Evolutionary conservation across 2,113 vertebrate genomes (phyloP).

Genomic region (Trematocara marginatum): DNA sequence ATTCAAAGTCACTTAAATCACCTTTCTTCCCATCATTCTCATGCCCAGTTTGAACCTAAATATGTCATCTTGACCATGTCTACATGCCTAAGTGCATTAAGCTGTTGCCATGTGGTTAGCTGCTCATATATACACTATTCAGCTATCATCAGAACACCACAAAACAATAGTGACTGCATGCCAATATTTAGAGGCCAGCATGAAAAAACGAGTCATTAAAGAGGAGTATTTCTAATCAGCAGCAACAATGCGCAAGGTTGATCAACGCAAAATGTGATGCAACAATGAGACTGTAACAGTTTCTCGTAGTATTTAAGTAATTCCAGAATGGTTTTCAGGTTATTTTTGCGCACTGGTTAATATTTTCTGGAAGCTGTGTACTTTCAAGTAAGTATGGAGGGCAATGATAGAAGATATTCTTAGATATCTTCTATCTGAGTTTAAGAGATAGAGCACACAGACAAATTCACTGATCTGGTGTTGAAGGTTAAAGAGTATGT

Average conservation of each 20-base stretch:
- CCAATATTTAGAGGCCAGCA: neutral
- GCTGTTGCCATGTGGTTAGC: neutral
- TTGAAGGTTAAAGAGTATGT: constrained; percentile 18
- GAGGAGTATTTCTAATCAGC: neutral
- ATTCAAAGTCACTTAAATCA: neutral
- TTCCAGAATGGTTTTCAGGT: neutral
- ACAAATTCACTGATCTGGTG: neutral
- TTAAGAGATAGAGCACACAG: neutral
- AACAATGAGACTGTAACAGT: neutral
- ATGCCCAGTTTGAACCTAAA: neutral
- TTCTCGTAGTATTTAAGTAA: neutral
- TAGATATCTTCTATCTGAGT: neutral
- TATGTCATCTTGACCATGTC: neutral
- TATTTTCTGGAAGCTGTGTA: neutral
- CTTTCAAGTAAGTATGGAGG: neutral
- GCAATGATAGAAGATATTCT: neutral
- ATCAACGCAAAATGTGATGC: neutral
- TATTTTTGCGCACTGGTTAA: neutral
- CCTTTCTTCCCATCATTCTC: neutral
- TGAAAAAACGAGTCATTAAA: neutral
- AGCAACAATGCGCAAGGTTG: neutral
- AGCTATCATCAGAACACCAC: neutral
- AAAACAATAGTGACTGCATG: neutral
- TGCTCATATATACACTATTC: neutral
- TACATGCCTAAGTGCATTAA: too few relatives aligned